phyloP scores from a whole-genome alignment of 2,888 invertebrate species.

The Caenorhabditis sp. region DNA sequence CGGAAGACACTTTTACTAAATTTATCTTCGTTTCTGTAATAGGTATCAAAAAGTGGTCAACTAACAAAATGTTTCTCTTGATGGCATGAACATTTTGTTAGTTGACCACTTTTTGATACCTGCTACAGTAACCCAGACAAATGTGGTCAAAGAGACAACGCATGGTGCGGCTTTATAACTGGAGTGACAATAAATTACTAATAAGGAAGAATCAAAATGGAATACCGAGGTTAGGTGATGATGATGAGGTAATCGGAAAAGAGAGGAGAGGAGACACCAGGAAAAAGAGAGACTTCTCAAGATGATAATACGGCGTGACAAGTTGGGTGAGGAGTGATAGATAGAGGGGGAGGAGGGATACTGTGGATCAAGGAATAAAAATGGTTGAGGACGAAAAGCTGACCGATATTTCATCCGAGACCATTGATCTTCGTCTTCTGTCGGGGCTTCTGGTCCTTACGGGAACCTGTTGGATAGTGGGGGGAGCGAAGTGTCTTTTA shows the following conservation, averaged over 20 bases:
- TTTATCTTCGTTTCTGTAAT: no score
- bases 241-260: conserved; percentile 42
- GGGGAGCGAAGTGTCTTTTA: conserved; percentile 38
- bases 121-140: no score
- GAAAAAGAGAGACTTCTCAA: conserved; percentile 16
- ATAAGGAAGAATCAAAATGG: conserved; percentile 2
- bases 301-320: conserved; percentile 63
- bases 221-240: conserved; percentile 22
- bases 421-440: conserved; percentile 51
- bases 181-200: no score
- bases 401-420: conserved; percentile 49
- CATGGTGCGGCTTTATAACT: no score
- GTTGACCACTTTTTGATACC: no score
- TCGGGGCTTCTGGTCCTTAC: not conserved
- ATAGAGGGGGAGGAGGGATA: not conserved
- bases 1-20: no score
- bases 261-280: no score
- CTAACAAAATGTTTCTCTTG: no score
- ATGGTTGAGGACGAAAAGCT: conserved; percentile 37
- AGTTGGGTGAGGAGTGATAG: conserved; percentile 38
- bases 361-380: no score
- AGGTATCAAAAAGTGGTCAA: no score
- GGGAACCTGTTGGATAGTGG: conserved; percentile 51
- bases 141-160: no score
- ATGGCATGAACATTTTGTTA: no score